phyloP scores from a whole-genome alignment of 2,113 vertebrate species.

The Xiphias gladius region DNA sequence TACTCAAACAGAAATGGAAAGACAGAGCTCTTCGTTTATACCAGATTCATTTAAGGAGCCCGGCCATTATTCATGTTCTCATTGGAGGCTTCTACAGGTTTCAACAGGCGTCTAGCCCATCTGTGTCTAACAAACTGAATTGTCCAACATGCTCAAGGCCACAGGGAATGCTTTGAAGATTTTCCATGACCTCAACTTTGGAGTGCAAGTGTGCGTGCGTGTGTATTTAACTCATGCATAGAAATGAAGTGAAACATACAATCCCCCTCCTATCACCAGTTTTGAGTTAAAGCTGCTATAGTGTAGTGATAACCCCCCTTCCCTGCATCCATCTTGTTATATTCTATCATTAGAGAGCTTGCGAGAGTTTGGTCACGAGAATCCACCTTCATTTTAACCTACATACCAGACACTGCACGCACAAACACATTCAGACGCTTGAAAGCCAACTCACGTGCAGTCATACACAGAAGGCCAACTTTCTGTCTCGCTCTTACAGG shows the following conservation, averaged over 20 bases:
- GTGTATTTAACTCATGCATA: constrained; percentile 45
- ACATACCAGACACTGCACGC: constrained; percentile 61
- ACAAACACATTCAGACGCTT: constrained; percentile 35
- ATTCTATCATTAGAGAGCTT: constrained; percentile 48
- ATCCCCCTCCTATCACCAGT: constrained; percentile 24
- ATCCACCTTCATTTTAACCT: constrained; percentile 60
- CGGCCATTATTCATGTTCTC: constrained; percentile 72
- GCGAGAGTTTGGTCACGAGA: constrained; percentile 49
- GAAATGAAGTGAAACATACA: constrained; percentile 38
- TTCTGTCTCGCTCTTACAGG: constrained; percentile 70
- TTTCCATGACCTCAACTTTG: constrained; percentile 70
- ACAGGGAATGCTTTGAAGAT: constrained; percentile 75
- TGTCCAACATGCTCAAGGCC: constrained; percentile 71
- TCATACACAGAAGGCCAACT: constrained; percentile 40
- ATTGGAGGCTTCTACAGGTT: constrained; percentile 65
- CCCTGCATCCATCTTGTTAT: constrained; percentile 29
- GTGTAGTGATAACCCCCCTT: constrained; percentile 31
- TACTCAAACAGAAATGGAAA: constrained; percentile 40
- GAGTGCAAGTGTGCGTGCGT: constrained; percentile 38
- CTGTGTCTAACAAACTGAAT: constrained; percentile 68
- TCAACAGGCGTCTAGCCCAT: constrained; percentile 59
- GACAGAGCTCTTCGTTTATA: constrained; percentile 27
- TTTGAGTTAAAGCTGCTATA: constrained; percentile 36
- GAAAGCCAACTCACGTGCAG: constrained; percentile 62
- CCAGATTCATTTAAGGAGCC: constrained; percentile 30